These are phyloP conservation scores for Potamarius usumacintae DNA, from an alignment of 2,113 vertebrate species.

Conservation along the genomic window DNA sequence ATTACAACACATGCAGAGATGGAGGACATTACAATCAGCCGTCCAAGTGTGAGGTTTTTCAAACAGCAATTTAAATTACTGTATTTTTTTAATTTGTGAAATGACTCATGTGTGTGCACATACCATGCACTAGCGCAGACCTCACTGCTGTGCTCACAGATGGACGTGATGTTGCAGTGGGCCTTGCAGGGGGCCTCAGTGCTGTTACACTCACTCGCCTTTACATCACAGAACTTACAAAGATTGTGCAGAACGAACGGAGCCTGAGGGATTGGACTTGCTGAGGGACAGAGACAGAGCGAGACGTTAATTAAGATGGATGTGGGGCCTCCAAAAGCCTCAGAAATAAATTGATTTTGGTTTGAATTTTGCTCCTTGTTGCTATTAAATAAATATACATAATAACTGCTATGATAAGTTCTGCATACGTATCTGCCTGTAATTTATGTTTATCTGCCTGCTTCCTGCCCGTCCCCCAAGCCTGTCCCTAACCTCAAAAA, in stretches of 20 bases:
- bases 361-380: too few species aligned
- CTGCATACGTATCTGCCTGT: too few species aligned
- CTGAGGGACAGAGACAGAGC: not conserved
- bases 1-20: not conserved
- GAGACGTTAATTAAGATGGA: not conserved
- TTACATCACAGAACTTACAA: conserved; percentile 78
- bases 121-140: conserved; percentile 81
- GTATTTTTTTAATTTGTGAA: not conserved
- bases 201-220: conserved; percentile 69
- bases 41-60: too few species aligned
- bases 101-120: conserved; percentile 9
- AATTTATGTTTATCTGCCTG: too few species aligned
- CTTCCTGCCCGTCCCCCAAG: too few species aligned
- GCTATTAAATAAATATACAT: too few species aligned
- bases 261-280: rapidly evolving
- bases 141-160: conserved; percentile 69
- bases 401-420: too few species aligned
- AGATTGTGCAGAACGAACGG: not conserved
- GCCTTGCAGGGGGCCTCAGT: conserved; percentile 66
- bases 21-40: not conserved
- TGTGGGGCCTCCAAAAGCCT: too few species aligned
- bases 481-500: too few species aligned
- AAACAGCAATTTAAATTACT: not conserved
- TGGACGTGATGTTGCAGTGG: conserved; percentile 71
- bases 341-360: too few species aligned